Conservation (phyloP, 2,113 vertebrate genomes). For the Cephalopterus ornatus region DNA sequence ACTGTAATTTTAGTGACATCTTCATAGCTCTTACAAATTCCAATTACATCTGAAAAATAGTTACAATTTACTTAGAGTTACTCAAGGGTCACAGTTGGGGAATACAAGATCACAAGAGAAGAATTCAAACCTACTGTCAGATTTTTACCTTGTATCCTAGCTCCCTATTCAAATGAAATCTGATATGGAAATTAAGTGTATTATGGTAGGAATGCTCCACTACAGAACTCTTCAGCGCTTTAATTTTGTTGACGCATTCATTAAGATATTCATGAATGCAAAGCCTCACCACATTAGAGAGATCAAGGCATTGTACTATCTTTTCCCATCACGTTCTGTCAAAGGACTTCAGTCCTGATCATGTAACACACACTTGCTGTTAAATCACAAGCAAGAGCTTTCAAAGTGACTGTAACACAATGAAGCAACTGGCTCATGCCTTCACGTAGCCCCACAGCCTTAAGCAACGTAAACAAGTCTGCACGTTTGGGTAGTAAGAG, state of each 20-base stretch:
- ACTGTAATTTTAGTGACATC: constrained; percentile 87
- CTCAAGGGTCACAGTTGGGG: background rate
- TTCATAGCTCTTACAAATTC: constrained; percentile 90
- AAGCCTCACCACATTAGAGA: background rate
- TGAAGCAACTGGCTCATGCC: background rate
- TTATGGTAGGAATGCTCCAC: constrained; percentile 42
- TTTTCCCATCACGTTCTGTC: background rate
- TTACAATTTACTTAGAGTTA: constrained; percentile 2
- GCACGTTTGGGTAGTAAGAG: background rate
- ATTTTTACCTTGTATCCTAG: constrained; percentile 41
- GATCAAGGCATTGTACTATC: constrained; percentile 45
- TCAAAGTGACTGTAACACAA: background rate
- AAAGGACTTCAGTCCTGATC: constrained; percentile 8
- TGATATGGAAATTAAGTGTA: constrained; percentile 46
- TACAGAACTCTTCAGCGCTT: constrained; percentile 45
- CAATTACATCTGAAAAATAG: constrained; percentile 87
- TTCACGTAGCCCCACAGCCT: rapidly evolving
- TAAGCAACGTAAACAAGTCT: background rate
- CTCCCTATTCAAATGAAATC: constrained; percentile 48
- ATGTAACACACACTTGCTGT: background rate
- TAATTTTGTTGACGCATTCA: constrained; percentile 62
- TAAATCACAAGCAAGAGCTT: background rate
- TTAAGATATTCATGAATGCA: constrained; percentile 55
- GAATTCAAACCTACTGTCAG: constrained; percentile 1
- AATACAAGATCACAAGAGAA: background rate